These are phyloP conservation scores for Drosophila subquinaria DNA, from an alignment of 2,888 invertebrate species.

Conservation along the genomic window DNA sequence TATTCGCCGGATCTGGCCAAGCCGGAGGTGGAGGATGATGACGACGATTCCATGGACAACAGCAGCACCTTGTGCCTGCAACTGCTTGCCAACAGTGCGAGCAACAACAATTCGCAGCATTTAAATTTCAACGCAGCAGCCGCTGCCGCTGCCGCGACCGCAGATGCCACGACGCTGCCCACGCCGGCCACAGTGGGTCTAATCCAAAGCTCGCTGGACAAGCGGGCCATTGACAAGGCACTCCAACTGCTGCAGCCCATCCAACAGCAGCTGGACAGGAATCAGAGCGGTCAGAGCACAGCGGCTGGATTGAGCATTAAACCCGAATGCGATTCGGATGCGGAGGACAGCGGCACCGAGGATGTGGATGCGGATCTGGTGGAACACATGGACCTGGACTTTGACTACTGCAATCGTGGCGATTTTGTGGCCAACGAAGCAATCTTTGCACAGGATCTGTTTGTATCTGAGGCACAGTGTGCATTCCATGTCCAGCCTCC, in stretches of 20 bases:
- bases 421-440: slow-evolving; percentile 80
- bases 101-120: slow-evolving; percentile 81
- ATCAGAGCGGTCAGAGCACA: slow-evolving; percentile 29
- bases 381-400: slow-evolving; percentile 73
- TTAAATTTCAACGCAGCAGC: slow-evolving; percentile 79
- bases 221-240: slow-evolving; percentile 89
- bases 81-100: slow-evolving; percentile 76
- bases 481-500: slow-evolving; percentile 92
- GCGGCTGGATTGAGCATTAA: slow-evolving; percentile 65
- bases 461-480: slow-evolving; percentile 89
- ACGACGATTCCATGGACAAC: slow-evolving; percentile 84
- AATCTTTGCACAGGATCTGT: slow-evolving; percentile 88
- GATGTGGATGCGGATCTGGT: slow-evolving; percentile 70
- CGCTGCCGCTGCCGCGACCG: slow-evolving; percentile 35
- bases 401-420: slow-evolving; percentile 72
- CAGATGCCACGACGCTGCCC: slow-evolving; percentile 62
- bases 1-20: slow-evolving; percentile 82
- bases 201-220: slow-evolving; percentile 88
- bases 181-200: slow-evolving; percentile 86
- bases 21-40: slow-evolving; percentile 77
- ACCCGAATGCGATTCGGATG: slow-evolving; percentile 81
- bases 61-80: slow-evolving; percentile 80
- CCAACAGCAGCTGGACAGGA: slow-evolving; percentile 82
- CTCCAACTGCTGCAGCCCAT: slow-evolving; percentile 88
- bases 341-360: slow-evolving; percentile 76